These are phyloP conservation scores for Drosophila buzzatii DNA, from an alignment of 2,888 invertebrate species.

Conservation along the genomic window DNA sequence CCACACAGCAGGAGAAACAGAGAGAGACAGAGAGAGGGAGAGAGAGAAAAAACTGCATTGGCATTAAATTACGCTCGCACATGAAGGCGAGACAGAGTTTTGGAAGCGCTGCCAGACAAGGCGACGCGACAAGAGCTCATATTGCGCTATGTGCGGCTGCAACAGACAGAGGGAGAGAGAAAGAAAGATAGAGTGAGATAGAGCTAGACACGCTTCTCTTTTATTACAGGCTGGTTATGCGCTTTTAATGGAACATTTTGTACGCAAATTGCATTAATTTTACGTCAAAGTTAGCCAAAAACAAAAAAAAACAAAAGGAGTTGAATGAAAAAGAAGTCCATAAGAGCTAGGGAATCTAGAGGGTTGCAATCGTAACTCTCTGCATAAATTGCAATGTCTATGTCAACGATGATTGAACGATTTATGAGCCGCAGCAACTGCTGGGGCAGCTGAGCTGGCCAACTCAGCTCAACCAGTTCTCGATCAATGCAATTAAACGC, in stretches of 20 bases:
- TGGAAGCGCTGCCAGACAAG: constrained; percentile 57
- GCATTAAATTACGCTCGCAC: constrained; percentile 74
- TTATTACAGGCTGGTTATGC: constrained; percentile 50
- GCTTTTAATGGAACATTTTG: constrained; percentile 76
- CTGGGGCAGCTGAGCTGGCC: too few species aligned
- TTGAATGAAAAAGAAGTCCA: too few species aligned
- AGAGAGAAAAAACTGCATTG: constrained; percentile 52
- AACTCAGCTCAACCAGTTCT: constrained; percentile 37
- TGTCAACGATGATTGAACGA: constrained; percentile 77
- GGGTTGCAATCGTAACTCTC: background rate
- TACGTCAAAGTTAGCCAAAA: constrained; percentile 41
- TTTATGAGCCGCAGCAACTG: constrained; percentile 59
- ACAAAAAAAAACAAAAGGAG: background rate
- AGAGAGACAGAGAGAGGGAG: constrained; percentile 14
- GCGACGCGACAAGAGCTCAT: constrained; percentile 73
- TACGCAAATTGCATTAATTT: constrained; percentile 79
- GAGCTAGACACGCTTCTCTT: constrained; percentile 1
- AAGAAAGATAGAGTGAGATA: too few species aligned
- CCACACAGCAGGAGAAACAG: background rate
- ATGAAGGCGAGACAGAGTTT: constrained; percentile 15
- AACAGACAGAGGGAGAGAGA: background rate
- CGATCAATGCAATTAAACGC: constrained; percentile 70
- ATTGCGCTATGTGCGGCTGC: constrained; percentile 57
- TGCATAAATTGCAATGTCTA: constrained; percentile 34
- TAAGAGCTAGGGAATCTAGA: too few species aligned